phyloP scores from a whole-genome alignment of 2,888 invertebrate genomes.

The Cheilosia vernalis region DNA sequence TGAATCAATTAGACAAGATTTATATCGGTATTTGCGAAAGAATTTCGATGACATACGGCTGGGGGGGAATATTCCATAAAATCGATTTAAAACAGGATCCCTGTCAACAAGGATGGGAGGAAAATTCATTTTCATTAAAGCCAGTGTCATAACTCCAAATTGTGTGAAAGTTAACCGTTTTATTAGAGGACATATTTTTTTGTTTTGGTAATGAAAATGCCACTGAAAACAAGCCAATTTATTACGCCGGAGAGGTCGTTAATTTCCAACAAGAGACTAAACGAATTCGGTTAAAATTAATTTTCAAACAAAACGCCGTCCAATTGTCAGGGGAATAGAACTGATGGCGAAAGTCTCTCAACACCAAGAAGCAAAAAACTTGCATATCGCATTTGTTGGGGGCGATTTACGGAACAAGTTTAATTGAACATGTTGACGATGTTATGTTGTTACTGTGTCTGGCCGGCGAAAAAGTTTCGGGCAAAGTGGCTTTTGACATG shows the following conservation, averaged over 20 bases:
- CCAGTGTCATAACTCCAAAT: constrained; percentile 6
- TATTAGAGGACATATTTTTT: not conserved
- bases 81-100: not conserved
- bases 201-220: not conserved
- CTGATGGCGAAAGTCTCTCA: not conserved
- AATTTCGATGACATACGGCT: not conserved
- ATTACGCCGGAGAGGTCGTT: not conserved
- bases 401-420: constrained; percentile 2
- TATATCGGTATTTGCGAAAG: not conserved
- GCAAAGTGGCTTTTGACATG: not conserved
- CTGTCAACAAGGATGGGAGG: not conserved
- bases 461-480: constrained; percentile 6
- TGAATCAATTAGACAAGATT: constrained; percentile 15
- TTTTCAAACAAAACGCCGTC: not conserved
- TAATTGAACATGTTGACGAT: not conserved
- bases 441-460: constrained; percentile 11
- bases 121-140: constrained; percentile 26
- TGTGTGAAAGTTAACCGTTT: constrained; percentile 16
- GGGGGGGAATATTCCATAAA: too few species aligned
- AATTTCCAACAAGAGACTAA: too few species aligned
- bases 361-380: not conserved
- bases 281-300: not conserved
- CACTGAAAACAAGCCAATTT: not conserved
- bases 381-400: not conserved
- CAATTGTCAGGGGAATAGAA: not conserved